Base-by-base conservation (phyloP, 2,797 vertebrate species). In the Sciaenops ocellatus region DNA sequence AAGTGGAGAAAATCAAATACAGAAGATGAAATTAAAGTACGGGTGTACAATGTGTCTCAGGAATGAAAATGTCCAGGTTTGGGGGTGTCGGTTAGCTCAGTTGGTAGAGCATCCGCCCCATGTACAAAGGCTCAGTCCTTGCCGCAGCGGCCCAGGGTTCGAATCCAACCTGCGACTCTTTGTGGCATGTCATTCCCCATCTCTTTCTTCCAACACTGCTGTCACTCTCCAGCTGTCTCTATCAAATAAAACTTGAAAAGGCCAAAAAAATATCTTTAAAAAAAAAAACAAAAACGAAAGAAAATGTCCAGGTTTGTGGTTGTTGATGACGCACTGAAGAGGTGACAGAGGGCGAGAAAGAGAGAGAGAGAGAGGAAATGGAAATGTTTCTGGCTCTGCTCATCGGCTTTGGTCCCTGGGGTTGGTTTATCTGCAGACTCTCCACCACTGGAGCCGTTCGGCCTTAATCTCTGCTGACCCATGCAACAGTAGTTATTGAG, bases 331-430 rank as follows among this genome's bases (percentile, higher is more conserved):
- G 34, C 62, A 46, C 80, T 22, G 41, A 83, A 56, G 80, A 42
- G n/a, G 61, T 62, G 80, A 84, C 42, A 55, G 47, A 44, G 61
- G 44, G 66, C 66, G 74, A 76, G 77, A 59, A 41, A 34, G 51
- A 22, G 69, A 66, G 73, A 75, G 76, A 64, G 52, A 28, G 60
- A 42, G 42, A 28, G 26, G 85, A 78, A 79, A 83, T 52, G 62
- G 79, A 80, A 80, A 61, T 70, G 67, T 85, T 82, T 83, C 69
- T 80, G 85, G 77, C 77, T 89, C 77, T 74, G 78, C 78, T 86
- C 67, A 81, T 89, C 17, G 46, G 84, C 73, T 82, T 89, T 87
- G 86, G 87, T 90, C 89, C 87, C 80, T 80, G 82, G 78, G 84
- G 85, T 82, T 47, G 73, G 46, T 88, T 86, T 63, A 70, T 80